A percentile compares a stretch with the other conserved stretches of the same genome.
Conservation (phyloP, 1,140 invertebrate genomes). For the Drosophila burlai region DNA sequence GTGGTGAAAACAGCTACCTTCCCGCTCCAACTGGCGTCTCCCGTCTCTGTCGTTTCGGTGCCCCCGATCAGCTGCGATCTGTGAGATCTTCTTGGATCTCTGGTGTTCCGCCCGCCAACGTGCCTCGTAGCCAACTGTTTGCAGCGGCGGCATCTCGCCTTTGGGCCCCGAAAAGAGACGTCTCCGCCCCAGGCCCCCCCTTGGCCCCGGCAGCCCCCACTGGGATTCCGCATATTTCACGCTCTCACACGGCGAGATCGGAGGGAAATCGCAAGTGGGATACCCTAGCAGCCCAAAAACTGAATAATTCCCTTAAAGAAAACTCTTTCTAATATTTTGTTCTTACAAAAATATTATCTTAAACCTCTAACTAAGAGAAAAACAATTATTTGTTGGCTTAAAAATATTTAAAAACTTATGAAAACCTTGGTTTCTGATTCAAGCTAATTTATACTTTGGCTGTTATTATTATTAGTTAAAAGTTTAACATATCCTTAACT, state of each 20-base stretch:
- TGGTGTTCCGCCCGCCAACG: slow-evolving; percentile 60
- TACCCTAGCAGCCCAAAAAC: slow-evolving; percentile 5
- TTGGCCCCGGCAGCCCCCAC: background rate
- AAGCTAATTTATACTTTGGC: background rate
- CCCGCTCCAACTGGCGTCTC: slow-evolving; percentile 24
- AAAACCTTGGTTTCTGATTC: background rate
- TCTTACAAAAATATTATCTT: background rate
- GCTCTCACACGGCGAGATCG: slow-evolving; percentile 50
- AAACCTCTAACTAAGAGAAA: rapidly evolving
- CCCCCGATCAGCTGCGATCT: slow-evolving; percentile 58
- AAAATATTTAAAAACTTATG: background rate
- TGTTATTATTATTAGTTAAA: background rate
- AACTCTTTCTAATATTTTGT: background rate
- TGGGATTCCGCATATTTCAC: slow-evolving; percentile 61
- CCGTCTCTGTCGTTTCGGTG: slow-evolving; percentile 46
- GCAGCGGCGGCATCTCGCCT: slow-evolving; percentile 24
- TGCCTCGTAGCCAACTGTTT: slow-evolving; percentile 69
- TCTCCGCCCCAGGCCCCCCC: slow-evolving; percentile 1
- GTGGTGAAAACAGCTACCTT: slow-evolving; percentile 8
- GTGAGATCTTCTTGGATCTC: slow-evolving; percentile 22
- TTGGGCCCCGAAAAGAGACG: slow-evolving; percentile 27
- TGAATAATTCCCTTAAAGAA: background rate
- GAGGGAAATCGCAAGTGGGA: background rate
- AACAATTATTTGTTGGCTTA: no score
- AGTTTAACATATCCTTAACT: no score